Base-by-base conservation (phyloP, 2,797 vertebrate genomes). In the Podarcis siculus region DNA sequence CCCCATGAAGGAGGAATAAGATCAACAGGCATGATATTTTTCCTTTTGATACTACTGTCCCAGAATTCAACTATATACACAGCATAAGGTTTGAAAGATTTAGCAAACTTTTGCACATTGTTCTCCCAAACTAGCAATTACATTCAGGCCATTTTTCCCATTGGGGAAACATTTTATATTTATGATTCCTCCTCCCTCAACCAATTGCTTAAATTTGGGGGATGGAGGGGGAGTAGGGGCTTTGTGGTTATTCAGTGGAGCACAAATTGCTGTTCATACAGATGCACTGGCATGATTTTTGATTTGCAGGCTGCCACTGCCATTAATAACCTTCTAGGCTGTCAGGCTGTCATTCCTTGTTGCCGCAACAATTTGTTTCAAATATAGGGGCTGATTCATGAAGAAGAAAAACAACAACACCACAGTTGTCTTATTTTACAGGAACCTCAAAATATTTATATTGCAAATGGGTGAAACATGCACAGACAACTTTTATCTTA, bases 281-380 rank as follows among this genome's bases (percentile, higher is more conserved):
- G 93, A 94, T 87, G 89, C 95, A 83, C 84, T 90, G 91, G 94
- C 95, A 94, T 95, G 95, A 94, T 96, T 96, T 94, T 96, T 96
- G 97, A 97, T 96, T 97, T 97, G 96, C 96, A 93, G 96, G 94
- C 94, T 97, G 97, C 96, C 96, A 94, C 89, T 94, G 92, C 95
- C 96, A 95, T 96, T 96, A 96, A 97, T 95, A 95, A 96, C 95
- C 91, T 87, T 88, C 93, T 81, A 86, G 93, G 93, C 94, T 97
- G 96, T 95, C 97, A 96, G 94, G 55, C 94, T 97, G 96, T 96
- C 96, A 96, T 94, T 97, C 95, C 95, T 94, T 93, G 93, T 95
- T 94, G 95, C 92, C 93, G 94, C 94, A 93, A 94, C 87, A 61
- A 97, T 97, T 96, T 97, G 95, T 97, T 96, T 95, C 94, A 92